These are phyloP conservation scores for Serripes groenlandicus DNA, from an alignment of 2,888 invertebrate species.

Conservation along the genomic window DNA sequence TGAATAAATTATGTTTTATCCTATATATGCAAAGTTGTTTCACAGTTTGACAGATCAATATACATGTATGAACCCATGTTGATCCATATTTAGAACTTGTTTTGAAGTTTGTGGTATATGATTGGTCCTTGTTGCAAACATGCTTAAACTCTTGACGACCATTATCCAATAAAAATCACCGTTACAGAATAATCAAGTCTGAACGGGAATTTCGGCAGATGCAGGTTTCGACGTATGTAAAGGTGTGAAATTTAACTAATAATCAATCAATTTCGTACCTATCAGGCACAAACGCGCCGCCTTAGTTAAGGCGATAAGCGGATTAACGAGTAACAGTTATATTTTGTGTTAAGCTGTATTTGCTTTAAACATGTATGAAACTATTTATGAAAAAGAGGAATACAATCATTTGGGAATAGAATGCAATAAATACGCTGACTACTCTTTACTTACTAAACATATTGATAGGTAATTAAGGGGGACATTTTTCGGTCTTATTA, in stretches of 20 bases:
- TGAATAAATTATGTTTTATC: too few relatives aligned
- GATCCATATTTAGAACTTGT: conserved; percentile 62
- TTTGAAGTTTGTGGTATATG: conserved; percentile 47
- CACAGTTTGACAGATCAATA: conserved; percentile 34
- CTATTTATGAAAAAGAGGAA: too few relatives aligned
- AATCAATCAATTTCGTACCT: conserved; percentile 54
- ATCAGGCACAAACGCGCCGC: conserved; percentile 41
- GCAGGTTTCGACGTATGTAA: conserved; percentile 54
- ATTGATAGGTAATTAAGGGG: too few relatives aligned
- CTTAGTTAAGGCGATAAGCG: conserved; percentile 45
- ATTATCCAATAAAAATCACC: conserved; percentile 66
- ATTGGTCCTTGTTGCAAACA: conserved; percentile 71
- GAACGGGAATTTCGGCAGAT: conserved; percentile 59
- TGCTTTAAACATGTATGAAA: too few relatives aligned
- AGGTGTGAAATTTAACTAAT: conserved; percentile 32
- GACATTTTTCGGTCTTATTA: too few relatives aligned
- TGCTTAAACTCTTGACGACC: conserved; percentile 64
- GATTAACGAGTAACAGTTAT: conserved; percentile 59
- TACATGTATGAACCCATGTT: conserved; percentile 66
- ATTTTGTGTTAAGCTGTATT: too few relatives aligned
- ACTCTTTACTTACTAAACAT: too few relatives aligned
- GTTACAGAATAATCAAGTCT: conserved; percentile 61
- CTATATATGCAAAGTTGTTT: too few relatives aligned
- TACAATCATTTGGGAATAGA: too few relatives aligned
- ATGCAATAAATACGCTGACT: too few relatives aligned